Evolutionary conservation across 2,797 vertebrate genomes (phyloP).

Genomic region (Tragopan temminckii): DNA sequence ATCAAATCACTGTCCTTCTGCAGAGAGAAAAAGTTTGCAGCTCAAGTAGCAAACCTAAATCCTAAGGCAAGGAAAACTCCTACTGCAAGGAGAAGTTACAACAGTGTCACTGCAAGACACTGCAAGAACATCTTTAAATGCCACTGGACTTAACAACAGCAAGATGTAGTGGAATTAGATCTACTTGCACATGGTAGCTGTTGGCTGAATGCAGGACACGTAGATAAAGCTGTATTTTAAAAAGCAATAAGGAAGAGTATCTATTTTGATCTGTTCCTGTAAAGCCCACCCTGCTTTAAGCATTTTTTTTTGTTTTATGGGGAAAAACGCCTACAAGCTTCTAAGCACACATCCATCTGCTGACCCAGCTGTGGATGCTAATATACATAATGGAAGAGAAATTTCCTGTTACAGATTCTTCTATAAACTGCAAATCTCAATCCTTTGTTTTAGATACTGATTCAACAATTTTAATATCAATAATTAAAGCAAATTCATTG

Average conservation of each 20-base stretch:
- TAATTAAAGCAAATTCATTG: constrained; percentile 58
- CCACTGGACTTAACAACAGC: background rate
- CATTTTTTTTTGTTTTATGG: constrained; percentile 43
- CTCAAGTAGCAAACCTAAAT: background rate
- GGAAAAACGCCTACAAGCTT: constrained; percentile 59
- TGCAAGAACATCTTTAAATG: background rate
- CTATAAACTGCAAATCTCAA: constrained; percentile 49
- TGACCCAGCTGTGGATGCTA: constrained; percentile 71
- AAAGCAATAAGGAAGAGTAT: constrained; percentile 63
- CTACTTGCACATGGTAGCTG: background rate
- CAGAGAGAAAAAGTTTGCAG: background rate
- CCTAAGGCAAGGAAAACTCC: background rate
- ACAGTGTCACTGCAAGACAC: background rate
- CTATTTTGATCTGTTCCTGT: constrained; percentile 53
- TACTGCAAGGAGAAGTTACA: background rate
- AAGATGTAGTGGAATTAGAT: background rate
- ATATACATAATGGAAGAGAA: constrained; percentile 57
- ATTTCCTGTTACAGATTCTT: constrained; percentile 49
- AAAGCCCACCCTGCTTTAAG: constrained; percentile 53
- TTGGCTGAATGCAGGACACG: background rate
- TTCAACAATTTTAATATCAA: constrained; percentile 39
- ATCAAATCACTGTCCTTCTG: background rate
- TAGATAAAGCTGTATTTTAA: constrained; percentile 28
- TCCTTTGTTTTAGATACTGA: constrained; percentile 46
- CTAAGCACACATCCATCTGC: constrained; percentile 73